A percentile compares a stretch with the other conserved stretches of the same genome.
phyloP scores from a whole-genome alignment of 2,797 vertebrate species.

The Acrossocheilus wenchowensis region DNA sequence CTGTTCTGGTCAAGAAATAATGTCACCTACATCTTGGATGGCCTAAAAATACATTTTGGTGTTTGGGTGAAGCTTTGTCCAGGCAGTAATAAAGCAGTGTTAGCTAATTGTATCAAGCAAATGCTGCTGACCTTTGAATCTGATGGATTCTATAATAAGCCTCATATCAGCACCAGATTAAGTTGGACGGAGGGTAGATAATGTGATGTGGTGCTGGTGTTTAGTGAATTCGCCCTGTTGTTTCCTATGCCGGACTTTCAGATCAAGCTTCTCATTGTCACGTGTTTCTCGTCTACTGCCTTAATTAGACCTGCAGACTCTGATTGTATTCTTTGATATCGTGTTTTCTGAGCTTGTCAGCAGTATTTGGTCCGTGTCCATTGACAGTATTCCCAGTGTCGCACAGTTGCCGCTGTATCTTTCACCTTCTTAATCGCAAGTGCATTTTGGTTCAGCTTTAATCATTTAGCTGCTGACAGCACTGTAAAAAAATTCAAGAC shows the following conservation, averaged over 20 bases:
- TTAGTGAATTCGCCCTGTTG: not conserved
- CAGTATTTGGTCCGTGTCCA: not conserved
- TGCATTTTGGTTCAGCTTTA: slow-evolving; percentile 22
- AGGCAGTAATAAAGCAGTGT: not conserved
- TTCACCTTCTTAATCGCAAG: slow-evolving; percentile 9
- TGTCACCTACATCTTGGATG: not conserved
- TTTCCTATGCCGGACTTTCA: not conserved
- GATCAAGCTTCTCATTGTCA: not conserved
- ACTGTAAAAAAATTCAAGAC: not conserved
- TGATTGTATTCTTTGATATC: slow-evolving; percentile 69
- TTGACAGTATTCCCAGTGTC: slow-evolving; percentile 44
- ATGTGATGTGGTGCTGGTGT: not conserved
- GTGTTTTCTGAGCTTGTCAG: slow-evolving; percentile 49
- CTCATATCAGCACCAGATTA: not conserved
- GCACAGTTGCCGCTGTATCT: not conserved
- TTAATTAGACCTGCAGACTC: slow-evolving; percentile 72
- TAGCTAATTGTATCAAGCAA: not conserved
- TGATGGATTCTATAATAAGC: not conserved
- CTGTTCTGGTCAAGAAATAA: not conserved
- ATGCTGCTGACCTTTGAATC: not conserved
- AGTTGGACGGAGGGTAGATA: not conserved
- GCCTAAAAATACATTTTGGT: not conserved
- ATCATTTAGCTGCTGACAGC: not conserved
- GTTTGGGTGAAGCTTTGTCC: not conserved
- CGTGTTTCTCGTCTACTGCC: slow-evolving; percentile 67